These are phyloP conservation scores for Phylloscopus trochilus DNA, from an alignment of 2,113 vertebrate species.

Conservation along the genomic window DNA sequence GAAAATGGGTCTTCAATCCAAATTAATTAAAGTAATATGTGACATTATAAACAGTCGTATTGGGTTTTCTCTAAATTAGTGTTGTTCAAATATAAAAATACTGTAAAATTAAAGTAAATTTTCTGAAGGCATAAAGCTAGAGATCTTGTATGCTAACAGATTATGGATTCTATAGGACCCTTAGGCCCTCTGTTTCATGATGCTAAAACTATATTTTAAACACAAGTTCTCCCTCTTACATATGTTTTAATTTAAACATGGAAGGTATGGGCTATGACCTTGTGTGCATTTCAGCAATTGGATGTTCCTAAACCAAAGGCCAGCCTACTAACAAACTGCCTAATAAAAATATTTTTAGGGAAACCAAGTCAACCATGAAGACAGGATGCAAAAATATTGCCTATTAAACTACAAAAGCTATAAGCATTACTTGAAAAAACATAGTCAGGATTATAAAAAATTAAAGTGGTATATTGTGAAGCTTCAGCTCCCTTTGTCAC, in stretches of 20 bases:
- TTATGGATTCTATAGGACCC: neutral
- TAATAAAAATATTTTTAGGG: conserved; percentile 17
- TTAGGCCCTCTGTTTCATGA: neutral
- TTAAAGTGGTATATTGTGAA: neutral
- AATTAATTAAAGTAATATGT: neutral
- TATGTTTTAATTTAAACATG: conserved; percentile 13
- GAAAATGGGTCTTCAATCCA: neutral
- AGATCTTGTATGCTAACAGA: neutral
- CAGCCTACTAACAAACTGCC: neutral
- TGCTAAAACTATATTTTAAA: neutral
- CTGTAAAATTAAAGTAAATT: neutral
- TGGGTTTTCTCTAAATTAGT: neutral
- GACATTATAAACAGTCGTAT: neutral
- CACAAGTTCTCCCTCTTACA: neutral
- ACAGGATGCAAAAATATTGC: neutral
- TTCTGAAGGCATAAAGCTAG: neutral
- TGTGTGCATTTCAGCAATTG: neutral
- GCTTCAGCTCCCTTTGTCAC: neutral
- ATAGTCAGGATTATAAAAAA: neutral
- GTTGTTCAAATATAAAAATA: neutral
- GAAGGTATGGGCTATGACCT: neutral
- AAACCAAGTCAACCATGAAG: neutral
- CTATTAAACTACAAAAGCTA: neutral
- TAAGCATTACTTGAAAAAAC: neutral
- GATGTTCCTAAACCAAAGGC: neutral